Base-by-base conservation (phyloP, 2,113 vertebrate species). In the Vidua chalybeata region DNA sequence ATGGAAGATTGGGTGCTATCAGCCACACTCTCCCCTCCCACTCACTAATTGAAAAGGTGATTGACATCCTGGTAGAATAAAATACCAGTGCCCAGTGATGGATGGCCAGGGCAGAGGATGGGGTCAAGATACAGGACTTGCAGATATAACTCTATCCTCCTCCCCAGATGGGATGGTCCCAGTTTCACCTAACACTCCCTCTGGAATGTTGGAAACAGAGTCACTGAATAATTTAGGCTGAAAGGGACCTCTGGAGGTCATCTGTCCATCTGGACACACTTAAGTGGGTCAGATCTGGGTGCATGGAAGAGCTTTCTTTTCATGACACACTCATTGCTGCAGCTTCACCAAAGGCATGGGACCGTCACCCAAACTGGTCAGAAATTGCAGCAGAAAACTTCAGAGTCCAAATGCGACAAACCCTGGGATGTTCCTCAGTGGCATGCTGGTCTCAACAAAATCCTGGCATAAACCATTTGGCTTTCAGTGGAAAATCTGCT, bases 1-100 rank as follows among this genome's bases (percentile, higher is more conserved):
- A 94, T 66, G 84, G 89, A 81, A 93, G 96, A 97, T 97, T 62
- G 76, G 89, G 95, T 97, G 96, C 96, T 95, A 96, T 95, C 46
- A 96, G 74, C 93, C 82, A 81, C 84, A 85, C 89, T 83, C 91
- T 93, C 94, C 62, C 94, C 96, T 97, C 94, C 87, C 28, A 56
- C 93, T 89, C 91, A 69, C 94, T 97, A 96, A 97, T 93, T 97
- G 97, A 96, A 97, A 96, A 55, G 89, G 89, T 96, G 97, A 98
- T 91, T 96, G 97, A 96, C 89, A 12, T 56, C 26, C 35, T 69
- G 78, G 95, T 78, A 58, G 91, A 96, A 95, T 97, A 97, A 97
- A 96, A 95, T 76, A 94, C 95, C 96, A 55, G 46, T 68, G 86
- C 85, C 52, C 14, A 35, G 46, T 97, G 97, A 97, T 90, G 95